These are phyloP conservation scores for Notocelia uddmanniana DNA, from an alignment of 2,888 invertebrate species.

Conservation along the genomic window DNA sequence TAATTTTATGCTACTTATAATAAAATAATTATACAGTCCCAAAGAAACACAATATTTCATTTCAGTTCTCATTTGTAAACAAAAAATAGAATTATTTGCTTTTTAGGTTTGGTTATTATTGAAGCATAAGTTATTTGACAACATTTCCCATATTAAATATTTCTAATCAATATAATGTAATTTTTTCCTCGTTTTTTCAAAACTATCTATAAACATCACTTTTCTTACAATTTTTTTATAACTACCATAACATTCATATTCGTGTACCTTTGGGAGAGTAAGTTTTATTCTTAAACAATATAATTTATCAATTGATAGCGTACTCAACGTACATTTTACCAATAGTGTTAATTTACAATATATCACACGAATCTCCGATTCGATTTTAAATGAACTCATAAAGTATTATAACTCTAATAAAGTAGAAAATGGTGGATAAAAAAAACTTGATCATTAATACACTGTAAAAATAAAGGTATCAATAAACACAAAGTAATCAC, in stretches of 20 bases:
- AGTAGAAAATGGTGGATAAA: slow-evolving; percentile 57
- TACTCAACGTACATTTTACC: slow-evolving; percentile 55
- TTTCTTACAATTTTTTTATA: neutral
- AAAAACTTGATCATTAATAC: slow-evolving; percentile 1
- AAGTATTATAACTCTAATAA: slow-evolving; percentile 49
- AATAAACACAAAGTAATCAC: slow-evolving; percentile 6
- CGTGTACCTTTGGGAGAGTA: slow-evolving; percentile 75
- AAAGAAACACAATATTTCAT: slow-evolving; percentile 70
- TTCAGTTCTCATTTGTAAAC: slow-evolving; percentile 1
- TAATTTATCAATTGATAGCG: slow-evolving; percentile 67
- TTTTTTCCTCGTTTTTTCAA: too few species aligned
- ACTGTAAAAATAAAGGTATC: neutral
- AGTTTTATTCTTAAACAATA: slow-evolving; percentile 56
- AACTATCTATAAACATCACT: neutral
- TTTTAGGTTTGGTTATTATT: neutral
- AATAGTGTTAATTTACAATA: slow-evolving; percentile 76
- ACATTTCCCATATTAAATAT: too few species aligned
- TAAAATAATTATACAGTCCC: slow-evolving; percentile 62
- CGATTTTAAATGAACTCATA: slow-evolving; percentile 57
- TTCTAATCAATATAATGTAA: too few species aligned
- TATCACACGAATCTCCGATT: slow-evolving; percentile 76
- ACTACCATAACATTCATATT: slow-evolving; percentile 48
- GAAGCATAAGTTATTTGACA: too few species aligned
- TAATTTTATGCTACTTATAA: slow-evolving; percentile 60
- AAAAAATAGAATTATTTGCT: neutral